Evolutionary conservation across 2,113 vertebrate genomes (phyloP).

Genomic region (Baryphthengus martii): DNA sequence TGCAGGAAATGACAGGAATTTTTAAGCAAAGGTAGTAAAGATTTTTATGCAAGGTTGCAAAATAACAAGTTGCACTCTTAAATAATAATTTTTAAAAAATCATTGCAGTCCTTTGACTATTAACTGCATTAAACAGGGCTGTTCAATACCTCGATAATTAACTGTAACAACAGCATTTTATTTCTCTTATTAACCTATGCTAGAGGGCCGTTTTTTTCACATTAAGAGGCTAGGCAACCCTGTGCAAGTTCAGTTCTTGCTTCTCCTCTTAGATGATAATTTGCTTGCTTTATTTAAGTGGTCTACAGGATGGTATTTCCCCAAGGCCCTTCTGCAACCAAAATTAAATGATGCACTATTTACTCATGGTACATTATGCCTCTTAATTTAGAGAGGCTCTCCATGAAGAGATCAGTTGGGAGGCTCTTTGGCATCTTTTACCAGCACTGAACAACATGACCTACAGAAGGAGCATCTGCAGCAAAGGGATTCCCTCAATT

Average conservation of each 20-base stretch:
- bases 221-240: neutral
- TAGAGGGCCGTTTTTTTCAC: neutral
- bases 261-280: neutral
- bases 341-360: conserved; percentile 16
- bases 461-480: neutral
- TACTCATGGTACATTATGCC: neutral
- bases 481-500: neutral
- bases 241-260: neutral
- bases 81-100: too few relatives aligned
- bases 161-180: neutral
- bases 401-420: neutral
- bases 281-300: neutral
- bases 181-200: neutral
- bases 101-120: neutral
- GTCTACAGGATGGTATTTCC: neutral
- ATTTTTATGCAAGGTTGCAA: neutral
- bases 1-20: conserved; percentile 43
- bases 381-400: conserved; percentile 18
- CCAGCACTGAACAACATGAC: neutral
- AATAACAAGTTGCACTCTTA: neutral
- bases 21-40: neutral
- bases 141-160: neutral
- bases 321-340: neutral
- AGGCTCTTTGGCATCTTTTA: neutral
- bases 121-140: neutral